Base-by-base conservation (phyloP, 2,797 vertebrate species). In the Lemur catta region DNA sequence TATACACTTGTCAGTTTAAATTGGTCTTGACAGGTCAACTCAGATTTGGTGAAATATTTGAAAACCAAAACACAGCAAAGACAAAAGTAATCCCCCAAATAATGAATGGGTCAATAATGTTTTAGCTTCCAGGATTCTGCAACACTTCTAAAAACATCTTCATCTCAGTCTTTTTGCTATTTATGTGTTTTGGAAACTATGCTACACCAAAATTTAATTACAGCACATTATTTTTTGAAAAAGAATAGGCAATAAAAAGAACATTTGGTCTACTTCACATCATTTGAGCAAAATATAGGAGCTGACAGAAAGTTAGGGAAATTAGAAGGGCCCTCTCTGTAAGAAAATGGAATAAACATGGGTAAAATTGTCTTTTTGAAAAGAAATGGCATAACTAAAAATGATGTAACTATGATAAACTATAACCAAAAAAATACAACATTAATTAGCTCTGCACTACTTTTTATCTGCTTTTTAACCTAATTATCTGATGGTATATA, bases 391-490 rank as follows among this genome's bases (percentile, higher is more conserved):
- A 22, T 22, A 11, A 35, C 13, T 38, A 55, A 55, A 35, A 52
- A 79, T 26, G 8, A 55, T 22, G 30, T 63, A 63, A n/a, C 69
- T 89, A 50, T 69, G 26, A 69, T 71, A 43, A 57, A 33, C 35
- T 72, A 18, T 65, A 78, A 57, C n/a, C 22, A 74, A 79, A 89
- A 35, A 35, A 41, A 57, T 26, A 63, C 10, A 75, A 24, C 43
- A 38, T 50, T 28, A 78, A 71, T 38, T 72, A 38, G 26, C 55
- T 63, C 7, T 57, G n/a, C 14, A 48, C 6, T 57, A 52, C 24
- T 22, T 38, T 79, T 96, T 97, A 57, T 63, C 41, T 67, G 12
- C 14, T 41, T 78, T 89, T 94, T 93, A 97, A 95, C 84, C 38
- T 78, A 93, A 92, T 97, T 94, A 43, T 93, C 93, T 91, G 79